phyloP scores from a whole-genome alignment of 2,888 invertebrate species.

The Cinara cedri region DNA sequence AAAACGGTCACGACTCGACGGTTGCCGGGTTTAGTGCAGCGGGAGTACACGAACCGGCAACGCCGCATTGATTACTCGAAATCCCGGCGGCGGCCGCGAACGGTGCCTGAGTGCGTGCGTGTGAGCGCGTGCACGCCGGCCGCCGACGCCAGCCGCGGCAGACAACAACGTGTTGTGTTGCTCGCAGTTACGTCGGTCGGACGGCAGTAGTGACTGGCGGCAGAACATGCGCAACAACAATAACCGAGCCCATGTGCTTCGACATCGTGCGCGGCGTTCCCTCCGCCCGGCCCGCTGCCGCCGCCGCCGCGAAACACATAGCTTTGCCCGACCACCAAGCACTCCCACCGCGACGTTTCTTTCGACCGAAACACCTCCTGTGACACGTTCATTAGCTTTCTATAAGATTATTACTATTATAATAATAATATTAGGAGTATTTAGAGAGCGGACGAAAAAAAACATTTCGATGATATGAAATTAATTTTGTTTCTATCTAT shows the following conservation, averaged over 20 bases:
- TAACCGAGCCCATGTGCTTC: conserved; percentile 54
- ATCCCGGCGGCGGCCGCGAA: conserved; percentile 61
- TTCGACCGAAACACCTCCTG: conserved; percentile 31
- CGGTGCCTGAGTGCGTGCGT: conserved; percentile 60
- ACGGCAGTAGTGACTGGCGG: conserved; percentile 42
- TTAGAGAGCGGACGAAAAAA: too few species aligned
- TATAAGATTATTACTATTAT: conserved; percentile 2
- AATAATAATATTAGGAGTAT: neutral
- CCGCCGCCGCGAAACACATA: conserved; percentile 6
- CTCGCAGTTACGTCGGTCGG: conserved; percentile 59
- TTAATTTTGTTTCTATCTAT: neutral
- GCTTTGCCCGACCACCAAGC: conserved; percentile 7
- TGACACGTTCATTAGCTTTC: conserved; percentile 40
- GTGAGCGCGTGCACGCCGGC: conserved; percentile 57
- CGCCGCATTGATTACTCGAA: conserved; percentile 60
- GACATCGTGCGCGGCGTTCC: conserved; percentile 34
- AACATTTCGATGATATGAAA: conserved; percentile 5
- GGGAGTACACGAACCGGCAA: conserved; percentile 63
- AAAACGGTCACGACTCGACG: conserved; percentile 53
- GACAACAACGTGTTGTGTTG: conserved; percentile 60
- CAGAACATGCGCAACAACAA: conserved; percentile 58
- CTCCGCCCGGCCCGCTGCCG: conserved; percentile 40
- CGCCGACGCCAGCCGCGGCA: conserved; percentile 59
- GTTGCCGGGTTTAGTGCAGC: conserved; percentile 55
- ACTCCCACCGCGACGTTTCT: conserved; percentile 37